Percentiles rank a stretch among this genome's conserved stretches.
phyloP scores from a whole-genome alignment of 2,797 vertebrate species.

The Scolopax bukidnonensis region DNA sequence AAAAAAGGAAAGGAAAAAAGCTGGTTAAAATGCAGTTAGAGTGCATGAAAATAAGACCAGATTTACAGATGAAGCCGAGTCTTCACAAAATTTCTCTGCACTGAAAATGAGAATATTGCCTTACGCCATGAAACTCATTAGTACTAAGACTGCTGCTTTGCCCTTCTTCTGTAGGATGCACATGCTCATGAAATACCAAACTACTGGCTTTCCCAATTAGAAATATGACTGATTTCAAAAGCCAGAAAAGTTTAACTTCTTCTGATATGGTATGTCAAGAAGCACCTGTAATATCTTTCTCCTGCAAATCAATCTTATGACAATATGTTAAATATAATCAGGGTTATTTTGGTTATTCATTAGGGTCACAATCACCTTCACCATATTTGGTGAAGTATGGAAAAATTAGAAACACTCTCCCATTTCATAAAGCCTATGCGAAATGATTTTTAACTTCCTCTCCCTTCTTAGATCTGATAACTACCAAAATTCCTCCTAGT shows the following conservation, averaged over 20 bases:
- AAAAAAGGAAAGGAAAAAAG: conserved; percentile 72
- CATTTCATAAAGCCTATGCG: neutral
- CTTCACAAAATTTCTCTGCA: neutral
- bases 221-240: neutral
- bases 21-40: conserved; percentile 75
- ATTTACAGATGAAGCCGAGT: conserved; percentile 18
- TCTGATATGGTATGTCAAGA: neutral
- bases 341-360: neutral
- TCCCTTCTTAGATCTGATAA: neutral
- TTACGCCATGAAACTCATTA: neutral
- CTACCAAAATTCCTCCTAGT: neutral
- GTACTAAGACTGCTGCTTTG: neutral
- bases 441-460: neutral
- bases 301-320: neutral
- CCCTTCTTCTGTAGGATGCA: neutral
- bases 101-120: neutral
- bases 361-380: neutral
- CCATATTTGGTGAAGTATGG: neutral
- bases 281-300: neutral
- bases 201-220: neutral
- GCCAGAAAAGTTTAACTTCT: neutral
- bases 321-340: neutral
- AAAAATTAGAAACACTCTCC: neutral
- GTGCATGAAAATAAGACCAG: conserved; percentile 51
- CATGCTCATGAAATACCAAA: neutral